Evolutionary conservation across 2,113 vertebrate genomes (phyloP).

Genomic region (Gasterosteus aculeatus): DNA sequence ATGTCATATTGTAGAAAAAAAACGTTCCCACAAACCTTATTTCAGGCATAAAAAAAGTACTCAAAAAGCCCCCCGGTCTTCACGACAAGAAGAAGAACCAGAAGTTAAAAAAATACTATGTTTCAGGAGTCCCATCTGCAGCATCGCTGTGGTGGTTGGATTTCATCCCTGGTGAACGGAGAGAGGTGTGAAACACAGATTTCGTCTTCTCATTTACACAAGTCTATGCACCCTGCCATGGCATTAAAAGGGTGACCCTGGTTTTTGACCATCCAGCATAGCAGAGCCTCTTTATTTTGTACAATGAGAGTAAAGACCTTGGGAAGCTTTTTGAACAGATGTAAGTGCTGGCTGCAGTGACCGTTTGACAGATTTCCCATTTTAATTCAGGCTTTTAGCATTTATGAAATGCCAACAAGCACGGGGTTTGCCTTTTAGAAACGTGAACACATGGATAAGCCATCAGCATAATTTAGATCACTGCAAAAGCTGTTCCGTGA

Average conservation of each 20-base stretch:
- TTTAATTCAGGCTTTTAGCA: conserved; percentile 65
- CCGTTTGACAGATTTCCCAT: conserved; percentile 49
- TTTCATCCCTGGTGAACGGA: not conserved
- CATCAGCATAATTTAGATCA: conserved; percentile 48
- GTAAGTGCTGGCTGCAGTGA: conserved; percentile 47
- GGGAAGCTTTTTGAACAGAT: conserved; percentile 56
- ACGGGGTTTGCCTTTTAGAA: conserved; percentile 44
- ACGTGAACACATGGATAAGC: conserved; percentile 56
- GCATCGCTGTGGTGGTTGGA: not conserved
- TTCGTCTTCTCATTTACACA: conserved; percentile 29
- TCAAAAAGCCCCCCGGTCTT: not conserved
- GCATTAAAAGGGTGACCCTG: not conserved
- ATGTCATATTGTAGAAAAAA: not conserved
- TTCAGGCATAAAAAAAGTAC: not conserved
- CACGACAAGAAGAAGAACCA: not conserved
- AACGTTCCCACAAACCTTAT: not conserved
- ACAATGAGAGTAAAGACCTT: conserved; percentile 28
- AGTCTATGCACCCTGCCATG: not conserved
- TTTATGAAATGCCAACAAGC: conserved; percentile 68
- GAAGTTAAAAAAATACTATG: no score
- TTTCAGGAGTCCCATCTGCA: not conserved
- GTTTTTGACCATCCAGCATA: conserved; percentile 9
- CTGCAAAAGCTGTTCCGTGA: conserved; percentile 9
- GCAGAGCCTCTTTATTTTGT: conserved; percentile 22
- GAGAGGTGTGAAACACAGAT: not conserved